These are phyloP conservation scores for Popillia japonica DNA, from an alignment of 1,140 invertebrate species.

Conservation along the genomic window DNA sequence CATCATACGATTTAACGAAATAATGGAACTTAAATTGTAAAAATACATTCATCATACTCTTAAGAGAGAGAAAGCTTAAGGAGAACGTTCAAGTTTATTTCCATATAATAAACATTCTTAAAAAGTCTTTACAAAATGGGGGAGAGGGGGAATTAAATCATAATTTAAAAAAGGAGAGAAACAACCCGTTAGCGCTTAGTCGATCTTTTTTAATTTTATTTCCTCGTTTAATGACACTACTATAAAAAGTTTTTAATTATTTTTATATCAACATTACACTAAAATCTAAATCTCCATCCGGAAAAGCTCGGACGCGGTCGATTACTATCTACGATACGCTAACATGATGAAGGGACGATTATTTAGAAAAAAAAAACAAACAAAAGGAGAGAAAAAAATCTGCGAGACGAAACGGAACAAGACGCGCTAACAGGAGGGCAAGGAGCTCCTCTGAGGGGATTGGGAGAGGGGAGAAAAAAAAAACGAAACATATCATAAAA, in stretches of 20 bases:
- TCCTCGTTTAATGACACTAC: not conserved
- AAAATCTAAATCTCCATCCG: not conserved
- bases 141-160: not conserved
- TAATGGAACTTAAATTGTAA: conserved; percentile 46
- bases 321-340: not conserved
- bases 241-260: not conserved
- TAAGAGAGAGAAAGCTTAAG: conserved; percentile 55
- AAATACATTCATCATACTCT: conserved; percentile 7
- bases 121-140: conserved; percentile 5
- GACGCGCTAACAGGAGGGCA: conserved; percentile 5
- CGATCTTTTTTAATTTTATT: not conserved
- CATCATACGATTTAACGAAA: conserved; percentile 50
- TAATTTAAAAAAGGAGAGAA: not conserved
- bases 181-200: conserved; percentile 6
- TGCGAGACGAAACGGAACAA: not conserved
- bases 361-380: too few species aligned
- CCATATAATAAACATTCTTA: conserved; percentile 20
- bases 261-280: not conserved
- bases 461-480: too few species aligned
- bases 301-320: not conserved
- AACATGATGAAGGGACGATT: too few species aligned
- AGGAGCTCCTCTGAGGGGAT: not conserved
- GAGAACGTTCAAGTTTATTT: conserved; percentile 54
- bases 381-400: not conserved
- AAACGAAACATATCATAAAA: not conserved